Conservation (phyloP, 2,113 vertebrate species). For the Channa argus region DNA sequence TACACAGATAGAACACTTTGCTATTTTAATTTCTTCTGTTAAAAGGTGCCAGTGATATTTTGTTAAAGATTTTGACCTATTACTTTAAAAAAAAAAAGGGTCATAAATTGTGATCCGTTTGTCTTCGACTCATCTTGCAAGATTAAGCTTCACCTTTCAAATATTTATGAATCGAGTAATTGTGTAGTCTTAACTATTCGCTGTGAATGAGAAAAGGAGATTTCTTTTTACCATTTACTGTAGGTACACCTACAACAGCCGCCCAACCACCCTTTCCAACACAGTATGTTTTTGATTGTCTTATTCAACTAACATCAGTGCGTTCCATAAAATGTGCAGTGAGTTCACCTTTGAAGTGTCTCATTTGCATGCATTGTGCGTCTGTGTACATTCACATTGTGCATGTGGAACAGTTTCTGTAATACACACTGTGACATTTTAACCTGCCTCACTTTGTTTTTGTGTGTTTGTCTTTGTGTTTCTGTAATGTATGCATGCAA, state of each 20-base stretch:
- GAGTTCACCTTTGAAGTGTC: slow-evolving; percentile 19
- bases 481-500: slow-evolving; percentile 31
- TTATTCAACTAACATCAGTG: slow-evolving; percentile 64
- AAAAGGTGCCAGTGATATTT: neutral
- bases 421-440: too few species aligned
- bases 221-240: slow-evolving; percentile 65
- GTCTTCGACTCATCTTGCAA: too few species aligned
- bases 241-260: slow-evolving; percentile 80
- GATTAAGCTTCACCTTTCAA: neutral
- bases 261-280: slow-evolving; percentile 75
- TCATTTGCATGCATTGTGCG: slow-evolving; percentile 40
- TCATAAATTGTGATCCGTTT: neutral
- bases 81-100: neutral
- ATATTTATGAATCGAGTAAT: slow-evolving; percentile 2
- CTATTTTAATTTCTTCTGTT: too few species aligned
- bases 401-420: neutral
- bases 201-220: slow-evolving; percentile 58
- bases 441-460: neutral
- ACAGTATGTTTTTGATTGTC: slow-evolving; percentile 79
- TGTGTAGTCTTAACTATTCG: slow-evolving; percentile 13
- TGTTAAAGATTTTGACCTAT: neutral
- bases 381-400: neutral
- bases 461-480: neutral
- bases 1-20: neutral
- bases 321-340: slow-evolving; percentile 46